phyloP scores from a whole-genome alignment of 2,113 vertebrate species.

The Pituophis catenifer region DNA sequence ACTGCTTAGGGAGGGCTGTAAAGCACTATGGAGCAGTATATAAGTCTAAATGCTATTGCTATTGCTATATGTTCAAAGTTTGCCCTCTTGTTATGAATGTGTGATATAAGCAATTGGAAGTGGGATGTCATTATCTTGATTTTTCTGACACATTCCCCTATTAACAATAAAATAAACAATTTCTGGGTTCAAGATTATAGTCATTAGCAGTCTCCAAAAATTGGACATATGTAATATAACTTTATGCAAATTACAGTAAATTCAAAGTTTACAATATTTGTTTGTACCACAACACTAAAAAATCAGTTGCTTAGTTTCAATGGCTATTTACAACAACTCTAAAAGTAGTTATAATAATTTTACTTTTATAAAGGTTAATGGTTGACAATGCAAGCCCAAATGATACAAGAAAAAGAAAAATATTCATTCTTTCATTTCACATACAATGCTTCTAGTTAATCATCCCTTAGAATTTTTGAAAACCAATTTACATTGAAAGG shows the following conservation, averaged over 20 bases:
- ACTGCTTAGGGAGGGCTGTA: neutral
- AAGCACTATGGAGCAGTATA: neutral
- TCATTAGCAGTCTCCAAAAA: neutral
- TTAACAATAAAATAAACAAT: neutral
- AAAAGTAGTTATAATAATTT: neutral
- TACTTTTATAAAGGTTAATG: slow-evolving; percentile 16
- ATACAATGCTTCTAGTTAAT: neutral
- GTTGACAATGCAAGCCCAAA: neutral
- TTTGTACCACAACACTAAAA: neutral
- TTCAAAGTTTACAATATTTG: neutral
- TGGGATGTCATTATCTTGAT: neutral
- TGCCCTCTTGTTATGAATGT: neutral
- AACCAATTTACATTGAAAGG: slow-evolving; percentile 8
- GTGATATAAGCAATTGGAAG: neutral
- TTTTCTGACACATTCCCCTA: neutral
- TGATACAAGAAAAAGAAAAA: slow-evolving; percentile 6
- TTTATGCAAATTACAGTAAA: neutral
- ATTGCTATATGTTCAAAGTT: neutral
- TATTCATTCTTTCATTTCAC: neutral
- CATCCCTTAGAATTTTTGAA: slow-evolving; percentile 5
- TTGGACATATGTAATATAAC: neutral
- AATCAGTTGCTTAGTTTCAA: neutral
- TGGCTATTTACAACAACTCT: neutral
- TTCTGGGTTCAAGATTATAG: neutral
- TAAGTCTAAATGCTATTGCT: neutral